These are phyloP conservation scores for Helicolenus hilgendorfi DNA, from an alignment of 2,797 vertebrate species.

Conservation along the genomic window DNA sequence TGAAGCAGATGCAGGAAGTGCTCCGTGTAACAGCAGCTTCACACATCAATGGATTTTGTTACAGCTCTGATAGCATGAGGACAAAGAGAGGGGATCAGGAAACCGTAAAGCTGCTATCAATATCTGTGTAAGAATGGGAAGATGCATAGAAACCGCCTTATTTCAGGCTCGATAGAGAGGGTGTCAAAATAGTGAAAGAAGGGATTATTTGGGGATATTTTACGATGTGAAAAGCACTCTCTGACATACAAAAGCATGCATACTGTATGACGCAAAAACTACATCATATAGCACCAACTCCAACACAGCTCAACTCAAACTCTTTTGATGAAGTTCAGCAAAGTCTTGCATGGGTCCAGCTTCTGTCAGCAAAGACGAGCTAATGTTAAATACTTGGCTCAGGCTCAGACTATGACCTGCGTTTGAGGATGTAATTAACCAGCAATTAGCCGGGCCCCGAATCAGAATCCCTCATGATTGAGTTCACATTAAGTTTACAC, in stretches of 20 bases:
- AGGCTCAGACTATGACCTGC: conserved; percentile 59
- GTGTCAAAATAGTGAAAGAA: neutral
- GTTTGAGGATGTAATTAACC: conserved; percentile 71
- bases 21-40: neutral
- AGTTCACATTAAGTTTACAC: conserved; percentile 52
- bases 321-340: conserved; percentile 20
- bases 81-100: neutral
- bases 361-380: conserved; percentile 44
- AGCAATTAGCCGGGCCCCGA: conserved; percentile 64
- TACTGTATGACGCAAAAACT: neutral
- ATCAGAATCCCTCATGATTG: conserved; percentile 53
- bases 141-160: neutral
- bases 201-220: neutral
- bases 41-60: neutral
- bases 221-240: neutral
- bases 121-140: neutral
- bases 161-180: neutral
- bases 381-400: conserved; percentile 39
- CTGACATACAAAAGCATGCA: neutral
- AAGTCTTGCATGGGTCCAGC: conserved; percentile 32
- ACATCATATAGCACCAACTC: neutral
- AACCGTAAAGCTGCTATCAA: neutral
- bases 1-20: neutral
- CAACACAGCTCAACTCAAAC: conserved; percentile 1
- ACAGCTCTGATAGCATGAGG: neutral